Conservation (phyloP, 2,797 vertebrate genomes). For the Chrosomus eos region DNA sequence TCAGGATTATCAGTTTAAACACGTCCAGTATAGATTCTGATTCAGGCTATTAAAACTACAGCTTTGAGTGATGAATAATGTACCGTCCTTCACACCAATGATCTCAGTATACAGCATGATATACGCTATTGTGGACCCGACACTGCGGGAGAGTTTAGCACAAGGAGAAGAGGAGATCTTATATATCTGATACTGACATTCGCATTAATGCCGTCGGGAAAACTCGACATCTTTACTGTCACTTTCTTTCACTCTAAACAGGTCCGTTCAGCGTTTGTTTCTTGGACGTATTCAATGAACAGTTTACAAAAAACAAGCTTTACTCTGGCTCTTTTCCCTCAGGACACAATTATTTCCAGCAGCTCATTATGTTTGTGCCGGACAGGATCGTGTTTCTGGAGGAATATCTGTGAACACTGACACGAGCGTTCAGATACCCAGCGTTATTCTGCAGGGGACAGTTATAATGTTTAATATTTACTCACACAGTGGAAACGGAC, state of each 20-base stretch:
- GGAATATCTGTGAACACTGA: no score
- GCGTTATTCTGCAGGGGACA: no score
- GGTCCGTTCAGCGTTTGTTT: not conserved
- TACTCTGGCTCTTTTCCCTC: slow-evolving; percentile 38
- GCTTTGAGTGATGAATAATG: slow-evolving; percentile 38
- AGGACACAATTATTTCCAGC: slow-evolving; percentile 57
- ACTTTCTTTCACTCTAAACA: not conserved
- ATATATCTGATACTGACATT: no score
- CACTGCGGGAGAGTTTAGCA: slow-evolving; percentile 41
- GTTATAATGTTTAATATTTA: not conserved
- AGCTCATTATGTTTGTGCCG: no score
- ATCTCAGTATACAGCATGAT: slow-evolving; percentile 20
- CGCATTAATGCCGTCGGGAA: slow-evolving; percentile 24
- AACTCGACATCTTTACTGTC: slow-evolving; percentile 12
- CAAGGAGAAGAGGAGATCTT: no score
- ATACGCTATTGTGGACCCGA: slow-evolving; percentile 27
- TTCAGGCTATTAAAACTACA: not conserved
- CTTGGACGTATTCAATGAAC: slow-evolving; percentile 33
- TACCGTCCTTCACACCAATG: slow-evolving; percentile 20
- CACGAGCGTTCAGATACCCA: no score
- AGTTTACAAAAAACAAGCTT: slow-evolving; percentile 46
- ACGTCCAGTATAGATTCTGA: not conserved
- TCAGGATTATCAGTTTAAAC: not conserved
- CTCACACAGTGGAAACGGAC: not conserved
- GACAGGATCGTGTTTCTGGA: no score